Conservation (phyloP, 1,140 invertebrate genomes). For the Euwallacea similis region DNA sequence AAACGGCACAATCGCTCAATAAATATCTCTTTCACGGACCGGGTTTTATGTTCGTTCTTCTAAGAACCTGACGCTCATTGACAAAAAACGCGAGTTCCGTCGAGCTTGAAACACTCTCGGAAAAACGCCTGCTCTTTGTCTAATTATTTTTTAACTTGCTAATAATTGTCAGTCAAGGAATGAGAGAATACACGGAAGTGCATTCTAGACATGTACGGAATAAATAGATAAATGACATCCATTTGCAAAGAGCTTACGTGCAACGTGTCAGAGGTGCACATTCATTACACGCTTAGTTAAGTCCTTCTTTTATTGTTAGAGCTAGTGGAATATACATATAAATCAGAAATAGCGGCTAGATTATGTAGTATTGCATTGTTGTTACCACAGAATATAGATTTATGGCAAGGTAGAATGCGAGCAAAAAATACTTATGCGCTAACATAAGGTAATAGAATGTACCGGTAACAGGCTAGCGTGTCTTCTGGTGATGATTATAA, state of each 20-base stretch:
- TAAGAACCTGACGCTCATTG: not conserved
- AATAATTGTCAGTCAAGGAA: not conserved
- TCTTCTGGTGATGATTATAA: too few relatives aligned
- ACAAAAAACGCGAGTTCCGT: not conserved
- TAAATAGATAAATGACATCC: conserved; percentile 16
- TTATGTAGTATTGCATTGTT: too few relatives aligned
- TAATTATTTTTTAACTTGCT: conserved; percentile 2
- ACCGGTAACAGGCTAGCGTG: too few relatives aligned
- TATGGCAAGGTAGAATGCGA: too few relatives aligned
- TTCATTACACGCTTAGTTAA: conserved; percentile 25
- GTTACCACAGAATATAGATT: too few relatives aligned
- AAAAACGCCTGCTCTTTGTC: not conserved
- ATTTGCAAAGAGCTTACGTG: conserved; percentile 9
- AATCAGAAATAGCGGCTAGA: too few relatives aligned
- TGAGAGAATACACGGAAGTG: conserved; percentile 13
- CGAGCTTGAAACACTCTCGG: not conserved
- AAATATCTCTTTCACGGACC: not conserved
- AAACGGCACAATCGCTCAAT: too few relatives aligned
- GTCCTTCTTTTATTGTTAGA: conserved; percentile 18
- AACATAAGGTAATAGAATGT: too few relatives aligned
- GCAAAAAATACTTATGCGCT: too few relatives aligned
- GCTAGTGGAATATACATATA: too few relatives aligned
- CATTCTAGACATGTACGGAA: conserved; percentile 11
- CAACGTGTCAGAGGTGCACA: conserved; percentile 16
- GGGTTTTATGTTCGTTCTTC: not conserved